Conservation (phyloP, 2,797 vertebrate genomes). For the Gallirallus australis region DNA sequence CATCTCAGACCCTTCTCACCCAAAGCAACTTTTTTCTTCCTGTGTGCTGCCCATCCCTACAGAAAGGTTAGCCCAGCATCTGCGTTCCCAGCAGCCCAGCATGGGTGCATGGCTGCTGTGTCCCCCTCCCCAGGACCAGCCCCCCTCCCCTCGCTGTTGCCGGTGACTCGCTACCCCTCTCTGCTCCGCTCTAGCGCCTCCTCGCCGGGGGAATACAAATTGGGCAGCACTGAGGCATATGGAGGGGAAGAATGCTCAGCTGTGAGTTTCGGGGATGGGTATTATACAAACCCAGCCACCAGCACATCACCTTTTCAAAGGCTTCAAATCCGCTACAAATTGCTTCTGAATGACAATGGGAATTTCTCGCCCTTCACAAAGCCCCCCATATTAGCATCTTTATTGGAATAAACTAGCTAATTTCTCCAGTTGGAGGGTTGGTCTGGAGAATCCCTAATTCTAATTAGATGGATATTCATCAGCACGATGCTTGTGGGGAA, state of each 20-base stretch:
- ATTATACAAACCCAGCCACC: conserved; percentile 59
- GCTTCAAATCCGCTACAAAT: conserved; percentile 68
- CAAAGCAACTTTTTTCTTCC: not conserved
- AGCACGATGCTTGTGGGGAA: not conserved
- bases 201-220: conserved; percentile 62
- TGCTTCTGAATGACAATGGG: conserved; percentile 66
- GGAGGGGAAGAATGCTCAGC: conserved; percentile 47
- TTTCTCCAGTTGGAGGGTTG: conserved; percentile 36
- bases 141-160: not conserved
- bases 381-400: conserved; percentile 52
- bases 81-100: not conserved
- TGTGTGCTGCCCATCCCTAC: not conserved
- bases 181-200: conserved; percentile 15
- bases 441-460: conserved; percentile 16
- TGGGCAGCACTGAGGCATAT: conserved; percentile 26
- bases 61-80: not conserved
- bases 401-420: conserved; percentile 53
- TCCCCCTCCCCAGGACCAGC: not conserved
- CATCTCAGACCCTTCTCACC: not conserved
- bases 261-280: conserved; percentile 25
- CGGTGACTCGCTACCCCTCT: accelerated
- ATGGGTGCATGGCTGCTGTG: not conserved
- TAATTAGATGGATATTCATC: conserved; percentile 31
- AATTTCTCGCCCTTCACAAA: conserved; percentile 47
- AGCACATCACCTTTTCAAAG: conserved; percentile 65